Percentiles rank a stretch among this genome's conserved stretches.
phyloP scores from a whole-genome alignment of 1,140 invertebrate genomes.

The Theocolax elegans region DNA sequence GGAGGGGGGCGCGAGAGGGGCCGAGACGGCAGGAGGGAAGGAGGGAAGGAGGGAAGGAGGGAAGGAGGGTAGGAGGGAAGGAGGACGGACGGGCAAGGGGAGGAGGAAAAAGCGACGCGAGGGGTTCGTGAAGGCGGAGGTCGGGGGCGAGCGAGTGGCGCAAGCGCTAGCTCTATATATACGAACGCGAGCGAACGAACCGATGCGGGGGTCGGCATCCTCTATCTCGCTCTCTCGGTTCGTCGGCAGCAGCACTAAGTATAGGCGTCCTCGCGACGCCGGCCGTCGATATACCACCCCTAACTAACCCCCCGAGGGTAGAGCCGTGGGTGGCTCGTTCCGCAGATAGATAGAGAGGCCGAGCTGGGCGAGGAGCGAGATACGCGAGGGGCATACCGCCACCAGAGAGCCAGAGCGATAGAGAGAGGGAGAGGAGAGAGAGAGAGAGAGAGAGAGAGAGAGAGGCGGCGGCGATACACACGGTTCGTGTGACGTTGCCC shows the following conservation, averaged over 20 bases:
- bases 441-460: constrained; percentile 41
- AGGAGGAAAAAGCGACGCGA: constrained; percentile 49
- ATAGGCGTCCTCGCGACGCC: constrained; percentile 68
- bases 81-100: constrained; percentile 40
- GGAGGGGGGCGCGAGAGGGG: constrained; percentile 34
- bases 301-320: constrained; percentile 64
- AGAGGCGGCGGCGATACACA: constrained; percentile 11
- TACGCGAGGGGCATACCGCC: too few relatives aligned
- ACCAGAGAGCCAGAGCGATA: not conserved
- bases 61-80: constrained; percentile 35
- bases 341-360: constrained; percentile 33
- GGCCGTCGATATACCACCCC: constrained; percentile 68
- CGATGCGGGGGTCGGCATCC: constrained; percentile 47
- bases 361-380: too few relatives aligned
- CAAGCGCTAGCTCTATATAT: constrained; percentile 36
- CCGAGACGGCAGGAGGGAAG: constrained; percentile 9
- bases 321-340: constrained; percentile 43
- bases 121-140: constrained; percentile 42
- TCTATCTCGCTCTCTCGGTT: constrained; percentile 45
- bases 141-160: constrained; percentile 29
- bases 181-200: constrained; percentile 49
- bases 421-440: constrained; percentile 39
- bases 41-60: constrained; percentile 35
- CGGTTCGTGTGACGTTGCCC: too few relatives aligned
- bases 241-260: constrained; percentile 59